Base-by-base conservation (phyloP, 2,888 invertebrate genomes). In the Agrotis exclamationis region DNA sequence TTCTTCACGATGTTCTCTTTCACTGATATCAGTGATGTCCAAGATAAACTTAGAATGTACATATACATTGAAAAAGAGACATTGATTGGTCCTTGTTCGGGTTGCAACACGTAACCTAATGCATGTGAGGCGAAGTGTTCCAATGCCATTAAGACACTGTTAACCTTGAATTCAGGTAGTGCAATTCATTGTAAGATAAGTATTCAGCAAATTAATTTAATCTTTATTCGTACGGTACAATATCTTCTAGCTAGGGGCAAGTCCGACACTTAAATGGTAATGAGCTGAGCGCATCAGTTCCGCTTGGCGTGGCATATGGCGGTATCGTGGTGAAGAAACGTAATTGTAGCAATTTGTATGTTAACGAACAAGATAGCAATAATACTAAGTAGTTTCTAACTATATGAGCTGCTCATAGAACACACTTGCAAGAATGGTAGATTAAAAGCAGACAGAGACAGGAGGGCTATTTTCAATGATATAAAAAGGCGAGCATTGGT, bases 181-280 rank as follows among this genome's bases (percentile, higher is more conserved):
- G 50, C 39, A 63, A 76, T 72, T 73, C 14, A 63, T 14, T 54
- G 33, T 63, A 33, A 58, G 44, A 22, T 47, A 63, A 22, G 6
- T 45, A 39, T 16, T 24, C 33, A 28, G 3, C 11, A 18, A 57
- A 65, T 64, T 58, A 63, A 65, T 58, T 62, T 58, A 51, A 80
- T 70, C 53, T 58, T 18, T 54, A 50, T 54, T 59, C 63, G 20
- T 51, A 44, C 22, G 20, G 33, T 9, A 39, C 20, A 39, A 75
- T 65, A 28, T 63, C 28, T 50, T 22, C 28, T 44, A 72, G 28
- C 28, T 44, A 72, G 28, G 22, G 48, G 60, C 57, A 33, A 24
- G 56, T 28, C 44, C 39, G 45, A 50, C 81, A 64, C 53, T 81
- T 71, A 62, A 80, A 79, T 81, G 81, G 56, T 76, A 79, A 80